Evolutionary conservation across 1,140 invertebrate species (phyloP), one percentile per base, ranked within the genome.

Genomic region (Trypoxylus dichotomus): DNA sequence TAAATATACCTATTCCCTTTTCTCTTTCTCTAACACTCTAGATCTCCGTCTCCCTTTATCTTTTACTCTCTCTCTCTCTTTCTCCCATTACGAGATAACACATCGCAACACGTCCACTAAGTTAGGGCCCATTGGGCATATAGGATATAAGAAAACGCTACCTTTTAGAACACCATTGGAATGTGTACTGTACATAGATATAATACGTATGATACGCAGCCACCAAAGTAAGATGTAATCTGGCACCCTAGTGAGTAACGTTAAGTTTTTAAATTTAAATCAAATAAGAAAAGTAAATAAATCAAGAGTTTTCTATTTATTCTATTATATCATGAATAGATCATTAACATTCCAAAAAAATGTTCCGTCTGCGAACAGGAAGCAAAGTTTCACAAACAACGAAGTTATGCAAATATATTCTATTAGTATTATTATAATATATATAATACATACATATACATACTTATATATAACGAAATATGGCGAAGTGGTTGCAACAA

Each of bases 351-450:
- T 82, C 78, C 79, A 79, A 68, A 68, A 37, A 32, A 82, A 82
- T 68, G 81, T 82, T 82, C 80, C 74, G 75, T 76, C 27, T 37
- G 76, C 37, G 63, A 74, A 75, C 63, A 54, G 79, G 82, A 88
- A 87, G 87, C 87, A 88, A 88, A 83, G 88, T 89, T 89, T 89
- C 88, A 85, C 83, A 88, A 85, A 89, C 88, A 89, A 89, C 88
- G 88, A 89, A 88, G 80, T 83, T 80, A 82, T 82, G 81, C 82
- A 84, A 83, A 82, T 82, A 82, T 77, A 74, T 68, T 68, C 60
- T 68, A 68, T 29, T 83, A 82, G 79, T 81, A 80, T 82, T 80
- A 81, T 80, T 80, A 78, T 76, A 41, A 19, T 11, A 68, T 68
- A 68, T 68, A 54, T 54, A 54, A 54, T 68, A 21, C 47, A 58